Evolutionary conservation across 1,140 invertebrate species (phyloP).

Genomic region (Danaus plexippus): DNA sequence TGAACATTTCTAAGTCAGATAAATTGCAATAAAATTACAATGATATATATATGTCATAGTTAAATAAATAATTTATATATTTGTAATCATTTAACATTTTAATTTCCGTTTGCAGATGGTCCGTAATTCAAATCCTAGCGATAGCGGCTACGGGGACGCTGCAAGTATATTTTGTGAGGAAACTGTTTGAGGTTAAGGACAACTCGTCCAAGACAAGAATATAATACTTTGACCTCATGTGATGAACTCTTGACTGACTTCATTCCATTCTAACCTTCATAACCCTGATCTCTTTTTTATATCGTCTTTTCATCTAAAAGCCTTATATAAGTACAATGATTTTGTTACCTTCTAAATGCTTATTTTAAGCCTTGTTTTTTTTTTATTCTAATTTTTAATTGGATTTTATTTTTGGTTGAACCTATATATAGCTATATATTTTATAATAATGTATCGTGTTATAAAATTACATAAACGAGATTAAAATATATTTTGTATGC

Average conservation of each 20-base stretch:
- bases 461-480: no score
- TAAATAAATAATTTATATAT: not conserved
- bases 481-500: no score
- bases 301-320: no score
- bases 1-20: no score
- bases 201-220: slow-evolving; percentile 75
- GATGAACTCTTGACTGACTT: slow-evolving; percentile 14
- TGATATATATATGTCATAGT: no score
- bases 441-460: no score
- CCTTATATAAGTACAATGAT: no score
- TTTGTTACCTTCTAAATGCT: no score
- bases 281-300: slow-evolving; percentile 15
- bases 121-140: slow-evolving; percentile 86
- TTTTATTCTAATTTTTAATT: no score
- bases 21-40: not conserved
- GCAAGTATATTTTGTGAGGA: slow-evolving; percentile 91
- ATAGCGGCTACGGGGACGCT: slow-evolving; percentile 82
- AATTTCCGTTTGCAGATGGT: slow-evolving; percentile 75
- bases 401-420: no score
- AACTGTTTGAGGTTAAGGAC: slow-evolving; percentile 87
- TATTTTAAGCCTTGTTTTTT: no score
- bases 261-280: slow-evolving; percentile 18
- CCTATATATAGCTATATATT: no score
- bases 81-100: not conserved
- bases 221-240: slow-evolving; percentile 27